Conservation (phyloP, 2,113 vertebrate species). For the Nothocercus julius region DNA sequence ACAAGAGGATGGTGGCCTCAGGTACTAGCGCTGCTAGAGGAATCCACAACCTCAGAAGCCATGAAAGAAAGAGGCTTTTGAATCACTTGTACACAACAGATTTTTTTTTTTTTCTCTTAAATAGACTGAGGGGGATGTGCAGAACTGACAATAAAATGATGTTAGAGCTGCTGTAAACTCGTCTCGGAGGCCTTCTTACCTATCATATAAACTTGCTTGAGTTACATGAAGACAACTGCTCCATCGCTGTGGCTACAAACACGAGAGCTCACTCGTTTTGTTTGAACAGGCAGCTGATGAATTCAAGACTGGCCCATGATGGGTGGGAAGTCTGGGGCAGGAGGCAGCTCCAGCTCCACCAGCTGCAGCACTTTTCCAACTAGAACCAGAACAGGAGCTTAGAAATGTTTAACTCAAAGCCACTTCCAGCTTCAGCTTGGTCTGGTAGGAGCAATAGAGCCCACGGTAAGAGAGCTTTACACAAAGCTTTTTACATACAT, state of each 20-base stretch:
- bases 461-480: not conserved
- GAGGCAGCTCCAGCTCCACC: not conserved
- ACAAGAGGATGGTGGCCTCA: not conserved
- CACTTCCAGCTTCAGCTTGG: not conserved
- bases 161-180: not conserved
- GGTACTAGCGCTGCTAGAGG: not conserved
- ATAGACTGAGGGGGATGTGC: not conserved
- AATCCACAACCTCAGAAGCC: not conserved
- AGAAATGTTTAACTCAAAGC: not conserved
- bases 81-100: not conserved
- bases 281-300: not conserved
- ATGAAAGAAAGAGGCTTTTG: not conserved
- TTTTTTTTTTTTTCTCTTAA: not conserved
- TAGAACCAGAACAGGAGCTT: not conserved
- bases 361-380: not conserved
- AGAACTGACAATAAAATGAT: conserved; percentile 65
- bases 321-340: not conserved
- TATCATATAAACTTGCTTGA: not conserved
- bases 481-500: not conserved
- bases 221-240: not conserved
- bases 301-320: not conserved
- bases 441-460: not conserved
- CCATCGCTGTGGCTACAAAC: not conserved
- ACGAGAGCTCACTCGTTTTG: not conserved
- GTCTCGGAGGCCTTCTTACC: not conserved